Evolutionary conservation across 2,888 invertebrate species (phyloP), one percentile per base, ranked within the genome.

Genomic region (Sussaba pulchella): DNA sequence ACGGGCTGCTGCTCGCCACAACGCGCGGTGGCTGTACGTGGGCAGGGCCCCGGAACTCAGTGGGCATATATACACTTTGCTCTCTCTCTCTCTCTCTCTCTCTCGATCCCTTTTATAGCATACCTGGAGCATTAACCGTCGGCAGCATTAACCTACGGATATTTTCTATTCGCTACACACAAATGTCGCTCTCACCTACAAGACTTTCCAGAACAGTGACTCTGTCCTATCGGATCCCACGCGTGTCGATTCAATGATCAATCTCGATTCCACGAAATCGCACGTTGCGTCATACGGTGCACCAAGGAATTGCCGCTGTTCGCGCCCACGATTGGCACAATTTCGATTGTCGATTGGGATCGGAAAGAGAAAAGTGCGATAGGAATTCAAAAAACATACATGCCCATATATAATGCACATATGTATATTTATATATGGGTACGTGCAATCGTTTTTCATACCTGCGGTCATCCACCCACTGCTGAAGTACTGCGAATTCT

Each of bases 1-100:
- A 88, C 88, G 88, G 87, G 88, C 88, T 88, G 82, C 82, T 77
- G 76, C 61, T 61, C 4, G 31, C 31, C 31, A 31, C 75, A 75
- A 75, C 66, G 79, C 78, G 19, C 59, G 59, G 74, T 69, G 61
- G 81, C 73, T 74, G 14, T 78, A 52, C 78, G 82, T 79, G 70
- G 50, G 74, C 76, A 71, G 61, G 71, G 78, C 76, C 78, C 81
- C 81, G 82, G 79, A 82, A 83, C 84, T 84, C 72, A 61, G 78
- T 73, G 80, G 79, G 71, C 70, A 59, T 85, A 26, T 64, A 57
- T 59, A 71, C 21, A 57, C n/a, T 39, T 75, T 59, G 69, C 59
- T 39, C 10, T 39, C 50, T 14, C 9, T 61, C 17, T 39, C 31
- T 31, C 31, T 31, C 31, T 31, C 31, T 31, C 67, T 75, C 59